Base-by-base conservation (phyloP, 2,888 invertebrate species). In the Ceraclea dissimilis region DNA sequence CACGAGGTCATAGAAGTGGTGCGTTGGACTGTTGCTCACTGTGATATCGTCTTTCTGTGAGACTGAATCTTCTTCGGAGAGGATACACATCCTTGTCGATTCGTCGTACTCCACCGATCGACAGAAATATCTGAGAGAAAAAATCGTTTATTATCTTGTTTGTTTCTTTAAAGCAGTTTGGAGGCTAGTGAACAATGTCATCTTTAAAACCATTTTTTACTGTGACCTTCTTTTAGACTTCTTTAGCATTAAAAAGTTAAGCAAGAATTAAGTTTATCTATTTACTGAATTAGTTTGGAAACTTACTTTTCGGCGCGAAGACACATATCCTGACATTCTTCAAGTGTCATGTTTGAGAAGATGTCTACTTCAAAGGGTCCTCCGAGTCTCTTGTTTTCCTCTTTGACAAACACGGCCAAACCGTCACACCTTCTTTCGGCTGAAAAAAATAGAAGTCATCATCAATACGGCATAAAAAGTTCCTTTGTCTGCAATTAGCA, bases 81-180 rank as follows among this genome's bases (percentile, higher is more conserved):
- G 78, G n/a, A 90, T 87, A 66, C 93, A 93, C 65, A 88, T 86
- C 54, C 87, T 84, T 2, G 88, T 88, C 78, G 88, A 86, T 63
- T 90, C 90, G 66, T 93, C 92, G 67, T 89, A 93, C 68, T 92
- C 91, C 47, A 93, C 86, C 2, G 93, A 92, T 26, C 93, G 86
- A 67, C 93, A 93, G 66, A 91, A 90, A 69, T 89, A 86, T 68
- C 85, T 85, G 64, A 2, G 21, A 34, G 49, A 31, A 31, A 31
- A 17, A 49, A 13, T 21, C 21, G 22, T 1, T 20, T 48, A 11
- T 11, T 31, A 31, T 31, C 31, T 8, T 31, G 8, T 11, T n/a
- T n/a, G n/a, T n/a, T n/a, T n/a, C n/a, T n/a, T n/a, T n/a, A n/a
- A n/a, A n/a, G n/a, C n/a, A n/a, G n/a, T n/a, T n/a, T n/a, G n/a